Evolutionary conservation across 2,797 vertebrate genomes (phyloP).

Genomic region (Cirrhinus molitorella): DNA sequence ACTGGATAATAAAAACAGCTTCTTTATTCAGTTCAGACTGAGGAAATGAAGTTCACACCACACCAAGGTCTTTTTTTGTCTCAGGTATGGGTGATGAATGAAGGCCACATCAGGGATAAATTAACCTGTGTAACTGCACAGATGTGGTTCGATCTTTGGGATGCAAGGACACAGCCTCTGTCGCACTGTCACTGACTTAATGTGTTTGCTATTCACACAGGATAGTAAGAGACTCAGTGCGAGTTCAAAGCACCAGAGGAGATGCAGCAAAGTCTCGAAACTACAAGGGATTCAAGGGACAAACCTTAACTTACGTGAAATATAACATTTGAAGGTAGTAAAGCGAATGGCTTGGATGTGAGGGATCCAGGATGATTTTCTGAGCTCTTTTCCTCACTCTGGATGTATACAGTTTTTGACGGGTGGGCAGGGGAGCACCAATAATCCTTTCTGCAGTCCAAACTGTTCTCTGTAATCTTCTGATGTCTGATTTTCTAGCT

Average conservation of each 20-base stretch:
- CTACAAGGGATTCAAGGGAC: not conserved
- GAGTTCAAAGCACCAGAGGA: not conserved
- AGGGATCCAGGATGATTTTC: no score
- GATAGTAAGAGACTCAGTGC: not conserved
- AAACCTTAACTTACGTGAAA: not conserved
- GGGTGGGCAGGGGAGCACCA: no score
- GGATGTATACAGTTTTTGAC: no score
- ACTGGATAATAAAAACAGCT: not conserved
- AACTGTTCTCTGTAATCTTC: no score
- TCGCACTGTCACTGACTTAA: constrained; percentile 1
- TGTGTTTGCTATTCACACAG: not conserved
- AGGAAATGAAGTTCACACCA: not conserved
- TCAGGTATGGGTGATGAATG: not conserved
- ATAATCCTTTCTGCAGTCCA: no score
- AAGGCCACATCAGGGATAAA: constrained; percentile 3
- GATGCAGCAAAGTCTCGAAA: no score
- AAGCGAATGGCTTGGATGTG: no score
- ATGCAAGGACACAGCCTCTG: not conserved
- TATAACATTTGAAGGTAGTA: not conserved
- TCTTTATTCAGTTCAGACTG: not conserved
- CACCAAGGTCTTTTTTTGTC: not conserved
- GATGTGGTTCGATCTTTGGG: not conserved
- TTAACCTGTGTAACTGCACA: not conserved
- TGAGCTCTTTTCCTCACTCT: no score
- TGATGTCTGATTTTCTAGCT: no score